A percentile compares a stretch with the other conserved stretches of the same genome.
These are phyloP conservation scores for Xenus cinereus DNA, from an alignment of 2,113 vertebrate species.

Conservation along the genomic window DNA sequence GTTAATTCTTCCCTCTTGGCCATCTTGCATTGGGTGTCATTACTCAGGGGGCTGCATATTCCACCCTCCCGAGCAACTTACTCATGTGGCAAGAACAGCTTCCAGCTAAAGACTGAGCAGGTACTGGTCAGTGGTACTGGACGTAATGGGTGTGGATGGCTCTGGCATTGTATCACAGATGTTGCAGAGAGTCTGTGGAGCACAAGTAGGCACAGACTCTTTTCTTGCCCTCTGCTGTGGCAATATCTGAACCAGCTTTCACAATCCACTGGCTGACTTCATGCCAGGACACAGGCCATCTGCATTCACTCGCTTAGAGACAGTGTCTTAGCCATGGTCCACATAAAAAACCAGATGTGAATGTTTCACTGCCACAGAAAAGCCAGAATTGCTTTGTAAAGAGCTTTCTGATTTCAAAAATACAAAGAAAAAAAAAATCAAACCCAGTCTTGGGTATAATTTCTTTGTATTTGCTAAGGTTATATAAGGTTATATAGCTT, in stretches of 20 bases:
- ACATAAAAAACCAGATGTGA: background rate
- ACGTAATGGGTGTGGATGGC: background rate
- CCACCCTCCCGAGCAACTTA: background rate
- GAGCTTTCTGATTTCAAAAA: background rate
- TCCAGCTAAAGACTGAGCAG: background rate
- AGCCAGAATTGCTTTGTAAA: background rate
- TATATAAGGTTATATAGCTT: background rate
- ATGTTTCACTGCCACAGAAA: background rate
- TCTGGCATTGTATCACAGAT: background rate
- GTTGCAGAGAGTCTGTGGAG: background rate
- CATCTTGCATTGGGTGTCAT: background rate
- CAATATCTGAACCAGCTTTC: background rate
- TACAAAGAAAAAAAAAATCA: background rate
- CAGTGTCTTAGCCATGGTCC: background rate
- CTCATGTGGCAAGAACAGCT: background rate
- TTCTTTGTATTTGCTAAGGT: background rate
- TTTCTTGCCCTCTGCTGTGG: background rate
- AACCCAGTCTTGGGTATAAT: background rate
- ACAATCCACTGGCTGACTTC: background rate
- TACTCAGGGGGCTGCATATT: background rate
- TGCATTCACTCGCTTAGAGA: background rate
- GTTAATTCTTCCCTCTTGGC: background rate
- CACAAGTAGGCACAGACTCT: background rate
- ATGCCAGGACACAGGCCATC: background rate
- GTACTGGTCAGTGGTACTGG: background rate